phyloP scores from a whole-genome alignment of 2,888 invertebrate genomes.

The Crossocerus cetratus region DNA sequence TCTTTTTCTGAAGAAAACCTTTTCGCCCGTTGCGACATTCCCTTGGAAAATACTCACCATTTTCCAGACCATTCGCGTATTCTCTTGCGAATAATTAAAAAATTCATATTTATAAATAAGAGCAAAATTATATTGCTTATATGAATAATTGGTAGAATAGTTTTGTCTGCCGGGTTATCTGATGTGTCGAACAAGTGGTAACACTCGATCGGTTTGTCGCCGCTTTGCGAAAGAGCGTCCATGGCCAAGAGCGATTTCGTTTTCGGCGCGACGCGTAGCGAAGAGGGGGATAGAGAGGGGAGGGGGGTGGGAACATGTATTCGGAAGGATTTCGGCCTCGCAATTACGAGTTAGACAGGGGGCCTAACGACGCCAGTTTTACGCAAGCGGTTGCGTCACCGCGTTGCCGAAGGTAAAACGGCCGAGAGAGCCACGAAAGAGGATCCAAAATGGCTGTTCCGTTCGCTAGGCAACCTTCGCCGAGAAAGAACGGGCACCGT shows the following conservation, averaged over 20 bases:
- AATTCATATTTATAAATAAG: no score
- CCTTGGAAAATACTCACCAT: not conserved
- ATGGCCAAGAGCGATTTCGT: no score
- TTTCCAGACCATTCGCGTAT: not conserved
- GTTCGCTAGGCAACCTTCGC: conserved; percentile 68
- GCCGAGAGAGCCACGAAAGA: conserved; percentile 33
- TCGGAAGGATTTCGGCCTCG: not conserved
- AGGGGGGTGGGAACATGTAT: no score
- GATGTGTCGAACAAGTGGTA: no score
- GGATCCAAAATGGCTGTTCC: conserved; percentile 69
- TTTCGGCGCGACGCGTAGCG: no score
- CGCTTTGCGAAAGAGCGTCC: no score
- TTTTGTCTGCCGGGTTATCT: no score
- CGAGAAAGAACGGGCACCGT: conserved; percentile 43
- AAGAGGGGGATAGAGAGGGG: no score
- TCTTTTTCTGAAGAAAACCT: conserved; percentile 18
- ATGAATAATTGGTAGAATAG: no score
- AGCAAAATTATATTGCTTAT: no score
- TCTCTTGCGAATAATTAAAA: no score
- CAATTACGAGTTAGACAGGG: conserved; percentile 38
- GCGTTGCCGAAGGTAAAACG: conserved; percentile 32
- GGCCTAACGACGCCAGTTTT: conserved; percentile 54
- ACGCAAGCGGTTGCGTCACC: conserved; percentile 64
- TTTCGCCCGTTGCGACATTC: conserved; percentile 4
- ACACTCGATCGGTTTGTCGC: no score